phyloP scores from a whole-genome alignment of 2,797 vertebrate genomes.

The Coracias cyanogaster region DNA sequence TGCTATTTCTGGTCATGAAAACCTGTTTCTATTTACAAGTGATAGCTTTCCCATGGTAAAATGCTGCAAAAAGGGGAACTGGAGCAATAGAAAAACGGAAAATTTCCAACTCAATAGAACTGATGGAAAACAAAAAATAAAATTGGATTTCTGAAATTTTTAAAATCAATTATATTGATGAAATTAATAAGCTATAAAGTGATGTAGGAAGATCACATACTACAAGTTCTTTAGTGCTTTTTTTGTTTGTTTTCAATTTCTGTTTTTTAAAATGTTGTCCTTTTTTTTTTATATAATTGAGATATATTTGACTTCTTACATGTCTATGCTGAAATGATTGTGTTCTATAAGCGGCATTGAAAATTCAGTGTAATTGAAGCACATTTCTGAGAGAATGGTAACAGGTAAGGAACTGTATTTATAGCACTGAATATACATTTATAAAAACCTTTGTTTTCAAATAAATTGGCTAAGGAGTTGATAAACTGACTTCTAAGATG shows the following conservation, averaged over 20 bases:
- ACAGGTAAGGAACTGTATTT: neutral
- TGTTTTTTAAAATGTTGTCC: neutral
- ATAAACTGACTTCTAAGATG: neutral
- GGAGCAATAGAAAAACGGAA: neutral
- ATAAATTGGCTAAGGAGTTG: neutral
- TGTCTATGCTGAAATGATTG: neutral
- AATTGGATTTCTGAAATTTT: neutral
- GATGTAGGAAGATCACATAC: neutral
- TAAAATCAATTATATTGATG: neutral
- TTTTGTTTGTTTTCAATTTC: neutral
- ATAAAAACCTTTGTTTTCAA: neutral
- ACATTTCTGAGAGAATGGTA: neutral
- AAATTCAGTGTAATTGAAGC: neutral
- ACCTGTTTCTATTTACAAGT: neutral
- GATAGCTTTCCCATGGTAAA: neutral
- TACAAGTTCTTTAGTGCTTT: rapidly evolving
- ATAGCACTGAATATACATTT: neutral
- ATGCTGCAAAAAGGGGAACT: neutral
- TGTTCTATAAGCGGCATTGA: neutral
- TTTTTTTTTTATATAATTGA: neutral
- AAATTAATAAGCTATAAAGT: neutral
- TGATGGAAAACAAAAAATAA: neutral
- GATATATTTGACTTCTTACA: neutral
- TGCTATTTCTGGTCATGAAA: neutral
- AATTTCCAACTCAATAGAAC: neutral